Evolutionary conservation across 2,797 vertebrate species (phyloP).

Genomic region (Artibeus jamaicensis): DNA sequence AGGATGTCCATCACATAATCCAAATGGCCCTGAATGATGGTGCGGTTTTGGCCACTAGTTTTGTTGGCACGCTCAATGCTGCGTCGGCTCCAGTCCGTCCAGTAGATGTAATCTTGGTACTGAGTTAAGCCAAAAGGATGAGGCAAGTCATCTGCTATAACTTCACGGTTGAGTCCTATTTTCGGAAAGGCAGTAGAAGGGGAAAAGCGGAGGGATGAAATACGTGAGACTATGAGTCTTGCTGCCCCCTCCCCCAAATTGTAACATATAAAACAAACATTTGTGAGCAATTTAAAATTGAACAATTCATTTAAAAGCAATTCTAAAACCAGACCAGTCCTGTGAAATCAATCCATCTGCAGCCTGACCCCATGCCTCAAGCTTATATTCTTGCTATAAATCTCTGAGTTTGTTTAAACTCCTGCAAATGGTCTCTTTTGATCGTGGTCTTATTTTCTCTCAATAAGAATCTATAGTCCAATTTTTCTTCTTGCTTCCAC

Average conservation of each 20-base stretch:
- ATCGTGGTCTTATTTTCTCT: constrained; percentile 42
- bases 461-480: not conserved
- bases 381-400: not conserved
- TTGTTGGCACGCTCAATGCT: constrained; percentile 99
- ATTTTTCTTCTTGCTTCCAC: constrained; percentile 19
- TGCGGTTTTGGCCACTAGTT: constrained; percentile 97
- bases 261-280: constrained; percentile 39
- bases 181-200: constrained; percentile 43
- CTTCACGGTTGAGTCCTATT: constrained; percentile 94
- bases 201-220: constrained; percentile 40
- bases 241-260: not conserved
- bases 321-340: constrained; percentile 43
- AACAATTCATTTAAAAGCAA: constrained; percentile 60
- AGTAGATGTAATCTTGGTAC: constrained; percentile 99
- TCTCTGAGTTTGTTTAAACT: constrained; percentile 39
- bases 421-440: constrained; percentile 9
- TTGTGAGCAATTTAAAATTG: constrained; percentile 50
- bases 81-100: constrained; percentile 99
- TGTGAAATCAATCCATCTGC: constrained; percentile 39
- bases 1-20: constrained; percentile 99
- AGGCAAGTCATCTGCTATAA: constrained; percentile 96
- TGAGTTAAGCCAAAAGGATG: constrained; percentile 98
- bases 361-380: constrained; percentile 2
- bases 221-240: not conserved
- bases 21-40: constrained; percentile 96